Evolutionary conservation across 2,797 vertebrate species (phyloP).

Genomic region (Crocodylus rhombifer): DNA sequence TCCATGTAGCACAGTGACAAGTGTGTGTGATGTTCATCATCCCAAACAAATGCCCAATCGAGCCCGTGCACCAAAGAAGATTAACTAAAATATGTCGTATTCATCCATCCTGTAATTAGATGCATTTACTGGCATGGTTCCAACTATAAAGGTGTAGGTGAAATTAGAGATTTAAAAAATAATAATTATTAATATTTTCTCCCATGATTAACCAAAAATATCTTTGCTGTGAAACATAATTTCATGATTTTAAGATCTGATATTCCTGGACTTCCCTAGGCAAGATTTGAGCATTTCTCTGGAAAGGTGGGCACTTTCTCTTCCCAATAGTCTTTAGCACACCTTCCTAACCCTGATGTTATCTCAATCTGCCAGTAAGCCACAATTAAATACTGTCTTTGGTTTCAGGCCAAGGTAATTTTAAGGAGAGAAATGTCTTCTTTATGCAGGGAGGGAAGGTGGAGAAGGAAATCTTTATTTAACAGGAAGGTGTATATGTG

Average conservation of each 20-base stretch:
- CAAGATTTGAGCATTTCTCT: background rate
- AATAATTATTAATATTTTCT: background rate
- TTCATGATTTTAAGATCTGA: background rate
- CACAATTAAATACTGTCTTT: background rate
- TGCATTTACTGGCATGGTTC: background rate
- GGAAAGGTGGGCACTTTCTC: background rate
- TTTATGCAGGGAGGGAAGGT: background rate
- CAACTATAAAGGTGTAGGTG: background rate
- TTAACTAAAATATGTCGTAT: background rate
- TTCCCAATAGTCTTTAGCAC: background rate
- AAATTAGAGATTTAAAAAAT: background rate
- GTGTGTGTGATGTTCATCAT: slow-evolving; percentile 37
- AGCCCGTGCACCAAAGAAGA: slow-evolving; percentile 17
- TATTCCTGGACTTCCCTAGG: background rate
- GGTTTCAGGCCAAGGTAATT: rapidly evolving
- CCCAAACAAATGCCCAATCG: slow-evolving; percentile 16
- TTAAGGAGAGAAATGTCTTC: background rate
- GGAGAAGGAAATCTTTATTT: slow-evolving; percentile 12
- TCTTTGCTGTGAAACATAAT: background rate
- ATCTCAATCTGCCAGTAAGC: rapidly evolving
- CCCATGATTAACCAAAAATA: background rate
- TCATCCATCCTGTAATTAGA: background rate
- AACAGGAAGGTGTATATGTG: background rate
- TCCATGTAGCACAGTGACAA: background rate
- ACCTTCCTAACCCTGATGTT: background rate